These are phyloP conservation scores for Solenodon paradoxus DNA, from an alignment of 2,113 vertebrate species.

Conservation along the genomic window DNA sequence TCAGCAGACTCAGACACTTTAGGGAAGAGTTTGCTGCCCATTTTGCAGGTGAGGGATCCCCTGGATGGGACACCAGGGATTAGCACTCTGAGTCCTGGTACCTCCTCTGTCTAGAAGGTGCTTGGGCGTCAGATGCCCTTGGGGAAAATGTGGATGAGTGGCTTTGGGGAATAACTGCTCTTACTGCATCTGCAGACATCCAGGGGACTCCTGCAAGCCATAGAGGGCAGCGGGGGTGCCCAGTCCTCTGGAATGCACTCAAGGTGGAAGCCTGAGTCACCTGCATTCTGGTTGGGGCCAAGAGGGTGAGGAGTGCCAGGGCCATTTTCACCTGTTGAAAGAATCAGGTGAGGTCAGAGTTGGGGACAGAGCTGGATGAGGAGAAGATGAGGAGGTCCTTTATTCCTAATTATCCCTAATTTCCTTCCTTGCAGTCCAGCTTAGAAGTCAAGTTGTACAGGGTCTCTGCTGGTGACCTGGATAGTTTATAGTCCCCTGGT, in stretches of 20 bases:
- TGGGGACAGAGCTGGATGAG: background rate
- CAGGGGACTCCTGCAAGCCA: background rate
- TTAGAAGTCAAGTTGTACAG: fast-evolving
- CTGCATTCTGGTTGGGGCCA: background rate
- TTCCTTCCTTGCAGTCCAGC: fast-evolving
- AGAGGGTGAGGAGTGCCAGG: too few species aligned
- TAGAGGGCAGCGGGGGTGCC: background rate
- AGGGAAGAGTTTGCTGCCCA: background rate
- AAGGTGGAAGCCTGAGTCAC: background rate
- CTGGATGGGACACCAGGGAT: fast-evolving
- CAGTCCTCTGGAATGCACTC: background rate
- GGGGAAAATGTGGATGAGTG: background rate
- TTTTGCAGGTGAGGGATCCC: background rate
- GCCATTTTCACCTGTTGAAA: background rate
- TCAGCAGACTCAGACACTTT: background rate
- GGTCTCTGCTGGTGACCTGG: background rate
- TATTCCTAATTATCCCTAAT: background rate
- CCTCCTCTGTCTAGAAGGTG: background rate
- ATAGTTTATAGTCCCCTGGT: background rate
- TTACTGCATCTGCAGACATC: background rate
- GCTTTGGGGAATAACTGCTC: background rate
- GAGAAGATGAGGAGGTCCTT: background rate
- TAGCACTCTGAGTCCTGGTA: background rate
- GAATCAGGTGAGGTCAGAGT: background rate
- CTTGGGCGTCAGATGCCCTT: background rate